Evolutionary conservation across 2,888 invertebrate species (phyloP), one percentile per base, ranked within the genome.

Genomic region (Agrotis clavis): DNA sequence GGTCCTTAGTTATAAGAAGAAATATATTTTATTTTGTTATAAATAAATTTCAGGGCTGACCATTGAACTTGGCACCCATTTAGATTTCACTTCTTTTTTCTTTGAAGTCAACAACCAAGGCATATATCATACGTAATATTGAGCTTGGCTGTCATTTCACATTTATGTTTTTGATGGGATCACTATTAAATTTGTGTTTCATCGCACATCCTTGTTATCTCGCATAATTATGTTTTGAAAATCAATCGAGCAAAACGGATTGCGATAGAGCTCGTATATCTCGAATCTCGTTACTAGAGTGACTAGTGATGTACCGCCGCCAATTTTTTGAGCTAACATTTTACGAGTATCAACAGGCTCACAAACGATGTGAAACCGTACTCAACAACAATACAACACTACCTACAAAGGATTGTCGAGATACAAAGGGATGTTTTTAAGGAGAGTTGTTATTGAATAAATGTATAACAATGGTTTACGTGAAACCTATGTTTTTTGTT

Each of bases 211-310:
- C 47, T 56, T 56, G 64, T 76, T 82, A 50, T 64, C 53, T 48
- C 19, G 14, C 25, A 69, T n/a, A n/a, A n/a, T 56, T 25, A 66
- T 47, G 57, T 80, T 70, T 54, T 73, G 45, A 77, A 63, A 80
- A 70, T 63, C 69, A 81, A 64, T 75, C 65, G 73, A 83, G 83
- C 30, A 70, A 76, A 81, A 81, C 61, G 21, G 57, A 83, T 83
- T 76, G 78, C 75, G 73, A n/a, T 45, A 60, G 68, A 50, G 64
- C 78, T 78, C 69, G 60, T 67, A 51, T 71, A 65, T 54, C 67
- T 70, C 64, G 66, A 65, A 60, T 45, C 48, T 16, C 75, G 67
- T 63, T 75, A 74, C 67, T 75, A 56, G n/a, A n/a, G 69, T 71
- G 83, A 74, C 59, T 74, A 63, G 73, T 83, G 83, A 83, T 74